Conservation (phyloP, 1,140 invertebrate species). For the Cotesia glomerata region DNA sequence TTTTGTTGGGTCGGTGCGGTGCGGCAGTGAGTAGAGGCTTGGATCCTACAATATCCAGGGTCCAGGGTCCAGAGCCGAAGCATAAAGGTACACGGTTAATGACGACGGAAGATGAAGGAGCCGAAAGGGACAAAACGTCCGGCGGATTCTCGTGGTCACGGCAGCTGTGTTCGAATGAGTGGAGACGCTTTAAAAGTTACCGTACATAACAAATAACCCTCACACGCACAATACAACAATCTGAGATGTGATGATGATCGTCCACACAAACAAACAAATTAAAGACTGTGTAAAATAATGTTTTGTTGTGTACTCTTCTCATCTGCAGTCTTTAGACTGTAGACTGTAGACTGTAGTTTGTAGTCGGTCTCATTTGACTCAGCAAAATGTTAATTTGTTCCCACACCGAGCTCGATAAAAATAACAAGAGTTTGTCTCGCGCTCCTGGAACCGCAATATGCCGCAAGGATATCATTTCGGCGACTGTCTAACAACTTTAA, state of each 20-base stretch:
- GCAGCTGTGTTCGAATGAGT: conserved; percentile 3
- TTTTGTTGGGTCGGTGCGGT: too few species aligned
- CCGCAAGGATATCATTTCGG: conserved; percentile 1
- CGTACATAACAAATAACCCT: not conserved
- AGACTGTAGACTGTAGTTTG: too few species aligned
- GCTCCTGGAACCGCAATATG: conserved; percentile 4
- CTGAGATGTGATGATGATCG: too few species aligned
- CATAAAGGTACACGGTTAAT: too few species aligned
- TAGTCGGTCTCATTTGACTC: conserved; percentile 2
- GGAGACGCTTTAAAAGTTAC: not conserved
- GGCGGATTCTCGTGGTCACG: not conserved
- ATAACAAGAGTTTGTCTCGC: not conserved
- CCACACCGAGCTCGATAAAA: not conserved
- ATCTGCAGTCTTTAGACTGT: not conserved
- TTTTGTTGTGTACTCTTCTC: not conserved
- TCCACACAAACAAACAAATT: too few species aligned
- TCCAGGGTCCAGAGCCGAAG: too few species aligned
- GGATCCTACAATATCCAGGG: too few species aligned
- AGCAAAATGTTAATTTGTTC: conserved; percentile 8
- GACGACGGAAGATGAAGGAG: too few species aligned
- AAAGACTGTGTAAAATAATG: not conserved
- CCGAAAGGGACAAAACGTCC: not conserved
- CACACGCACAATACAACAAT: not conserved
- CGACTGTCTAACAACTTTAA: not conserved
- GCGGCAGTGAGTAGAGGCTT: too few species aligned